These are phyloP conservation scores for Trialeurodes vaporariorum DNA, from an alignment of 1,140 invertebrate species.

Conservation along the genomic window DNA sequence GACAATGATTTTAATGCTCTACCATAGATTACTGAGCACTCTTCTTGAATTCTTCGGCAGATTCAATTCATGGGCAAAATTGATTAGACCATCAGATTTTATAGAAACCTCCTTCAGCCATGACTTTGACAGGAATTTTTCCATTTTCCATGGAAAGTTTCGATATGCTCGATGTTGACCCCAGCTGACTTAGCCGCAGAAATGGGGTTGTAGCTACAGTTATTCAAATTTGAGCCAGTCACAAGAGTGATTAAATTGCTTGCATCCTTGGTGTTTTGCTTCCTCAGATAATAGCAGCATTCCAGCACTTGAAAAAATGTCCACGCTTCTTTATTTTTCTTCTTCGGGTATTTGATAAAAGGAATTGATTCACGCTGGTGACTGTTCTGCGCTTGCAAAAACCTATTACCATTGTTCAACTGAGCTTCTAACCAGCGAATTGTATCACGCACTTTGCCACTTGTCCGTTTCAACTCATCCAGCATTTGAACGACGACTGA, in stretches of 20 bases:
- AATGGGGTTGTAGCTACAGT: neutral
- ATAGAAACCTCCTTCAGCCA: slow-evolving; percentile 38
- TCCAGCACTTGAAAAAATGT: neutral
- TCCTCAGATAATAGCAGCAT: neutral
- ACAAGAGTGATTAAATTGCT: neutral
- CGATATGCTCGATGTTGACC: slow-evolving; percentile 49
- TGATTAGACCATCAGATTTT: neutral
- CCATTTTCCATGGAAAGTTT: slow-evolving; percentile 53
- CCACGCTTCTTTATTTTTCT: slow-evolving; percentile 54
- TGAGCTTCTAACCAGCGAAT: slow-evolving; percentile 84
- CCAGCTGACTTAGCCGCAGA: slow-evolving; percentile 21
- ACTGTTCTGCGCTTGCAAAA: slow-evolving; percentile 62
- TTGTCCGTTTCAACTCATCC: slow-evolving; percentile 68
- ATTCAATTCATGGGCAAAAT: neutral
- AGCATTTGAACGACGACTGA: slow-evolving; percentile 74
- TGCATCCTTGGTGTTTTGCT: neutral
- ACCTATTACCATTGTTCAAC: slow-evolving; percentile 70
- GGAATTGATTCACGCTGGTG: slow-evolving; percentile 61
- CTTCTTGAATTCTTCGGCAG: neutral
- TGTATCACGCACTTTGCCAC: slow-evolving; percentile 63
- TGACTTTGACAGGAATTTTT: slow-evolving; percentile 48
- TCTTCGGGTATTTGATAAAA: slow-evolving; percentile 55
- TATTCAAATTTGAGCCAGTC: neutral
- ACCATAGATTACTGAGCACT: neutral
- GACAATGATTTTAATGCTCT: neutral